Evolutionary conservation across 2,797 vertebrate genomes (phyloP).

Genomic region (Bradypodion ventrale): DNA sequence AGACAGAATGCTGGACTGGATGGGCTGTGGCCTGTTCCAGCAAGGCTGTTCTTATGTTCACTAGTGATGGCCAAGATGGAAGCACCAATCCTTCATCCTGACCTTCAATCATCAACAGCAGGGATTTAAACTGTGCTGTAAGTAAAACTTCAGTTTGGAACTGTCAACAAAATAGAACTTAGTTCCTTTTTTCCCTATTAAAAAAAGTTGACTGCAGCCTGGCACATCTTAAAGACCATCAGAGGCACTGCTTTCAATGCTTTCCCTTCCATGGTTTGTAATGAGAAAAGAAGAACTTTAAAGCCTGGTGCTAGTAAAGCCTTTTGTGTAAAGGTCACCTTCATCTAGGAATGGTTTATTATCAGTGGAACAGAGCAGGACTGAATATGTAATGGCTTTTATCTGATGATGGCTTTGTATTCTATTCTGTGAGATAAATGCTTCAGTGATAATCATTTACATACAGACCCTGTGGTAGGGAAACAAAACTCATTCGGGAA

Average conservation of each 20-base stretch:
- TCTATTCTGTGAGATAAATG: constrained; percentile 50
- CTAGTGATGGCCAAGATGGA: no score
- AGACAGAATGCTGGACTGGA: no score
- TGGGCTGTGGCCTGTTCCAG: no score
- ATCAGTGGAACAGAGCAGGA: constrained; percentile 62
- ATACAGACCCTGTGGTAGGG: constrained; percentile 49
- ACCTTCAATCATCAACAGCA: no score
- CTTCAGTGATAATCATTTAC: constrained; percentile 64
- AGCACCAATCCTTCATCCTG: no score
- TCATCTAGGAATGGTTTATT: constrained; percentile 68
- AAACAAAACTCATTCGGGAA: constrained; percentile 55
- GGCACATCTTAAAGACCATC: constrained; percentile 63
- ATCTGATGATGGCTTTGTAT: constrained; percentile 65
- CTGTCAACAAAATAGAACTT: not conserved
- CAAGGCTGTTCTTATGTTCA: no score
- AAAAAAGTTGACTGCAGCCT: constrained; percentile 44
- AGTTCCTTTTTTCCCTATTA: not conserved
- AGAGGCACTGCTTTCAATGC: constrained; percentile 55
- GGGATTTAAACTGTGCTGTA: no score
- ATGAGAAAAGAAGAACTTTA: constrained; percentile 52
- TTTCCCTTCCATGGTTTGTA: constrained; percentile 35
- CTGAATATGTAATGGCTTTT: constrained; percentile 72
- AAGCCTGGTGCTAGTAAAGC: constrained; percentile 68
- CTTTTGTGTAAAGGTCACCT: constrained; percentile 73
- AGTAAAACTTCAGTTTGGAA: no score